phyloP scores from a whole-genome alignment of 2,888 invertebrate species.

The Quadroppia sp. region DNA sequence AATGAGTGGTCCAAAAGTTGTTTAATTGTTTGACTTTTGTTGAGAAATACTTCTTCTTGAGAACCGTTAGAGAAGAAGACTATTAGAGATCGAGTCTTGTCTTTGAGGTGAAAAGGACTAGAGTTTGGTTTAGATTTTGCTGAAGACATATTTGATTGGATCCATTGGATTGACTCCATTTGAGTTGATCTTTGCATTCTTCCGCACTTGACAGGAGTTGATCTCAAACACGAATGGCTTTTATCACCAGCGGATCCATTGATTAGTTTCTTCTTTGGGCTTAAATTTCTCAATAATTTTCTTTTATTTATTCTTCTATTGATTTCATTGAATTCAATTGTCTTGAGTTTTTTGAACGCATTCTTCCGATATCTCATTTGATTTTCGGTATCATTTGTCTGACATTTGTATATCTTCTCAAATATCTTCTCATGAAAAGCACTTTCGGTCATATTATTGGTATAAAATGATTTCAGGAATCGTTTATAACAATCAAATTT shows the following conservation, averaged over 20 bases:
- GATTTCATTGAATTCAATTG: not conserved
- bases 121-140: not conserved
- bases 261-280: conserved; percentile 4
- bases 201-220: not conserved
- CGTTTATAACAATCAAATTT: conserved; percentile 23
- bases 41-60: not conserved
- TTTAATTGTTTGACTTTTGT: not conserved
- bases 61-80: not conserved
- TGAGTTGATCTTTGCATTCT: not conserved
- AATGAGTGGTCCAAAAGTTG: not conserved
- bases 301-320: not conserved
- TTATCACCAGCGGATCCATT: not conserved
- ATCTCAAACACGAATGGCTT: not conserved
- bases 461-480: conserved; percentile 1
- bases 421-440: not conserved
- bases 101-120: not conserved
- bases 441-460: conserved; percentile 13
- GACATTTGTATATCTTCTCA: not conserved
- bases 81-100: not conserved
- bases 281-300: not conserved
- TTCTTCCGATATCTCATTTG: not conserved
- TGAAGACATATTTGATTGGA: conserved; percentile 4
- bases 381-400: not conserved
- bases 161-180: conserved; percentile 21
- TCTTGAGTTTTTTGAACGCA: conserved; percentile 6